phyloP scores from a whole-genome alignment of 1,140 invertebrate species.

The Pomacea maculata region DNA sequence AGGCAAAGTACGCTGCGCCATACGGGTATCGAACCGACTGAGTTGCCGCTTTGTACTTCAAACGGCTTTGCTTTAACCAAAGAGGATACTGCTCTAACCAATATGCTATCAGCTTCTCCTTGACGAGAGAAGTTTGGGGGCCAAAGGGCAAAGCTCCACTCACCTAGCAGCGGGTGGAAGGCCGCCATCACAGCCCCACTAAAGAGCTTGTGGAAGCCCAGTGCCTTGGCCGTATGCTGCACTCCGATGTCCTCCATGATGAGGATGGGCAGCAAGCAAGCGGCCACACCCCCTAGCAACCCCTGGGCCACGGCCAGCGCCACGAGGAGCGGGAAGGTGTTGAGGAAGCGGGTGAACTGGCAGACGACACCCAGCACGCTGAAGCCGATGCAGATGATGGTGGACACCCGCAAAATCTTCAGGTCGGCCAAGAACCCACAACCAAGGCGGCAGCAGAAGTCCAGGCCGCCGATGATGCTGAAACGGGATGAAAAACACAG shows the following conservation, averaged over 20 bases:
- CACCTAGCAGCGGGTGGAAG: conserved; percentile 11
- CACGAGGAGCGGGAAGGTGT: conserved; percentile 14
- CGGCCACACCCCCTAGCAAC: conserved; percentile 2
- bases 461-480: conserved; percentile 16
- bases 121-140: not conserved
- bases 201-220: conserved; percentile 23
- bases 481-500: not conserved
- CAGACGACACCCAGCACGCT: conserved; percentile 11
- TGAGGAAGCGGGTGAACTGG: conserved; percentile 12
- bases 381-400: conserved; percentile 15
- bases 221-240: conserved; percentile 17
- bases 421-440: conserved; percentile 11
- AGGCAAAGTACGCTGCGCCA: too few species aligned
- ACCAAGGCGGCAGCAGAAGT: conserved; percentile 15
- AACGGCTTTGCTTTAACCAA: too few species aligned
- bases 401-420: conserved; percentile 15
- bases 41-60: too few species aligned
- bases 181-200: conserved; percentile 22
- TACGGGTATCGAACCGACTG: not conserved
- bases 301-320: conserved; percentile 14
- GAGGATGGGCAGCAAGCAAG: conserved; percentile 16
- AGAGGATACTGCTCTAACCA: not conserved
- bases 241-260: conserved; percentile 24
- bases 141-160: not conserved
- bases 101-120: not conserved